Evolutionary conservation across 2,113 vertebrate genomes (phyloP).

Genomic region (Actenoides lindsayi): DNA sequence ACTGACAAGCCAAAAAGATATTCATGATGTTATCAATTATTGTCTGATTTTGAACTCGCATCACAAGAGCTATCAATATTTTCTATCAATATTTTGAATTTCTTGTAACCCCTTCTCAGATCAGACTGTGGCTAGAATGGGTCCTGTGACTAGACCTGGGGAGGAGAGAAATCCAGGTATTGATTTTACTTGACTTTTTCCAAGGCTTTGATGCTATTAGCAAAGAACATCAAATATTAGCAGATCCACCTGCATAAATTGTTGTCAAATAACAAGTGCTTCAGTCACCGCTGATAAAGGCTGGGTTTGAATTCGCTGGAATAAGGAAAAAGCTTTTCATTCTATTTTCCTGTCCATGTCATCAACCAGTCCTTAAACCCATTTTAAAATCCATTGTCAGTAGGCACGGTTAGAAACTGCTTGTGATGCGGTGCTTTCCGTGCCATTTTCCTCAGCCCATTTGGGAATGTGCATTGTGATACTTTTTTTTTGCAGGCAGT

Average conservation of each 20-base stretch:
- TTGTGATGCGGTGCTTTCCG: not conserved
- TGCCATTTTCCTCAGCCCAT: conserved; percentile 30
- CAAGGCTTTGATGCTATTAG: not conserved
- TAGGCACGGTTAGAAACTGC: not conserved
- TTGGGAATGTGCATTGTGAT: conserved; percentile 25
- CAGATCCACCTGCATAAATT: not conserved
- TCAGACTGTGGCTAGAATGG: not conserved
- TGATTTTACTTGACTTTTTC: not conserved
- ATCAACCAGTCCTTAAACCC: not conserved
- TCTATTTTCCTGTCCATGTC: not conserved
- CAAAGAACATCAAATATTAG: not conserved
- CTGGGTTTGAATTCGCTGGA: not conserved
- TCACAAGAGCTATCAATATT: not conserved
- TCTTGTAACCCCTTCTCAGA: not conserved
- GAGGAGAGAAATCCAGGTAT: not conserved
- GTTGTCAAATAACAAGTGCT: not conserved
- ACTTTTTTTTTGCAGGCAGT: conserved; percentile 14
- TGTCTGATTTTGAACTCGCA: not conserved
- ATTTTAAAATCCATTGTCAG: not conserved
- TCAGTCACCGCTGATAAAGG: not conserved
- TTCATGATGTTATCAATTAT: too few species aligned
- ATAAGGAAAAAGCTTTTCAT: not conserved
- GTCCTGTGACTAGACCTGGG: not conserved
- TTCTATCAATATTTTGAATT: not conserved
- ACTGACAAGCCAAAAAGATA: not conserved